Percentiles rank a stretch among this genome's conserved stretches.
Evolutionary conservation across 2,797 vertebrate species (phyloP).

Genomic region (Bradypodion pumilum): DNA sequence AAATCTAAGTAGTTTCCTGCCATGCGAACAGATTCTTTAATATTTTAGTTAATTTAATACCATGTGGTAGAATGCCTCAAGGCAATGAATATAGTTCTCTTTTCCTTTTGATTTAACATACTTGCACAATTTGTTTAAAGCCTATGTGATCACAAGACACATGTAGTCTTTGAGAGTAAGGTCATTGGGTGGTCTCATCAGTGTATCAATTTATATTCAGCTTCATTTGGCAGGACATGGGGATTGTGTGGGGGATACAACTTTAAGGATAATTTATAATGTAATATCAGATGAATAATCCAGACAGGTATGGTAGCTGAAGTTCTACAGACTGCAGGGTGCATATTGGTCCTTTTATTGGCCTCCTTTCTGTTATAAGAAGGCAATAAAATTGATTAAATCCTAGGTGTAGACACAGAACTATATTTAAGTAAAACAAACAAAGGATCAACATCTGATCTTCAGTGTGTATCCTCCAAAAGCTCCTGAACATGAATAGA

Average conservation of each 20-base stretch:
- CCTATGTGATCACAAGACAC: slow-evolving; percentile 28
- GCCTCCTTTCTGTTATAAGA: neutral
- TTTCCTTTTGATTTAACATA: slow-evolving; percentile 49
- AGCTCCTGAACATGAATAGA: neutral
- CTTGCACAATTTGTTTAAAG: slow-evolving; percentile 52
- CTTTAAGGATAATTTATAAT: neutral
- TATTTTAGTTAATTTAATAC: slow-evolving; percentile 52
- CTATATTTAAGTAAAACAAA: neutral
- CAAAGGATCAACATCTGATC: neutral
- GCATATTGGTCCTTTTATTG: neutral
- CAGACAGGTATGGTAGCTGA: neutral
- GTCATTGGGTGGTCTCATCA: slow-evolving; percentile 20
- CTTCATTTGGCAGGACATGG: slow-evolving; percentile 27
- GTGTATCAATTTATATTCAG: slow-evolving; percentile 14
- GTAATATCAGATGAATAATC: neutral
- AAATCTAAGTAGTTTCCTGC: neutral
- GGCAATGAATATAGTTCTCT: slow-evolving; percentile 44
- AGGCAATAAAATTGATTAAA: neutral
- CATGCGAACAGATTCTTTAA: slow-evolving; percentile 24
- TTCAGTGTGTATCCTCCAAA: neutral
- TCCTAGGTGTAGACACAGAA: neutral
- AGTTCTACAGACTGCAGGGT: neutral
- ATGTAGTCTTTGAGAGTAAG: slow-evolving; percentile 43
- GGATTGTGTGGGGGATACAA: slow-evolving; percentile 1
- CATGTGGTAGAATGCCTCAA: slow-evolving; percentile 58